Evolutionary conservation across 2,888 invertebrate genomes (phyloP).

Genomic region (Elaeidobius kamerunicus): DNA sequence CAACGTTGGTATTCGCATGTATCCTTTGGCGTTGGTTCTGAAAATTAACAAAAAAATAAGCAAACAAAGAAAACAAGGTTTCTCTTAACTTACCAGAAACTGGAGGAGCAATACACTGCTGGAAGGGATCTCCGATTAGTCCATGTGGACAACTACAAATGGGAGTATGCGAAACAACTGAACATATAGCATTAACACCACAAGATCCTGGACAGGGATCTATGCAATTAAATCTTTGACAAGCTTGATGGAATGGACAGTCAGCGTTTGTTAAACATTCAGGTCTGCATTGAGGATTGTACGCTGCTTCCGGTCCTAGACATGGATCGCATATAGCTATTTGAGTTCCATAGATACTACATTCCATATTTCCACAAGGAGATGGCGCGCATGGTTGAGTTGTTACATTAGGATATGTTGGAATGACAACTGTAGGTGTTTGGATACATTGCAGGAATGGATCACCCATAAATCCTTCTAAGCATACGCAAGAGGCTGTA

Average conservation of each 20-base stretch:
- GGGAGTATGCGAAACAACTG: conserved; percentile 69
- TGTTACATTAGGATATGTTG: conserved; percentile 48
- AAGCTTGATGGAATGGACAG: conserved; percentile 74
- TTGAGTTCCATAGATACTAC: conserved; percentile 68
- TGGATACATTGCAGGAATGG: conserved; percentile 71
- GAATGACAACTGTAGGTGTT: conserved; percentile 45
- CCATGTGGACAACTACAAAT: conserved; percentile 68
- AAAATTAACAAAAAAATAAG: conserved; percentile 23
- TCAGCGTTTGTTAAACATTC: conserved; percentile 80
- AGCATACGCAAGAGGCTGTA: conserved; percentile 76
- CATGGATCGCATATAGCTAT: conserved; percentile 81
- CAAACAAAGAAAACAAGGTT: no score
- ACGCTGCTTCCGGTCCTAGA: conserved; percentile 61
- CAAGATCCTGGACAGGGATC: conserved; percentile 81
- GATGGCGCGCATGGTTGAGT: conserved; percentile 73
- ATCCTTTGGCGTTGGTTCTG: conserved; percentile 48
- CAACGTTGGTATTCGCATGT: conserved; percentile 67
- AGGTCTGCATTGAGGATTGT: conserved; percentile 73
- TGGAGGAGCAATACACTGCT: conserved; percentile 63
- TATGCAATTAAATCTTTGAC: conserved; percentile 68
- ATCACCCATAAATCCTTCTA: conserved; percentile 74
- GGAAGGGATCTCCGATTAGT: conserved; percentile 73
- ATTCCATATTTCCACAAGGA: conserved; percentile 69
- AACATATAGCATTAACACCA: conserved; percentile 69
- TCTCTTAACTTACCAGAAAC: conserved; percentile 30